Conservation (phyloP, 92 coral and sea anemone genomes). For the Porites lobata region DNA sequence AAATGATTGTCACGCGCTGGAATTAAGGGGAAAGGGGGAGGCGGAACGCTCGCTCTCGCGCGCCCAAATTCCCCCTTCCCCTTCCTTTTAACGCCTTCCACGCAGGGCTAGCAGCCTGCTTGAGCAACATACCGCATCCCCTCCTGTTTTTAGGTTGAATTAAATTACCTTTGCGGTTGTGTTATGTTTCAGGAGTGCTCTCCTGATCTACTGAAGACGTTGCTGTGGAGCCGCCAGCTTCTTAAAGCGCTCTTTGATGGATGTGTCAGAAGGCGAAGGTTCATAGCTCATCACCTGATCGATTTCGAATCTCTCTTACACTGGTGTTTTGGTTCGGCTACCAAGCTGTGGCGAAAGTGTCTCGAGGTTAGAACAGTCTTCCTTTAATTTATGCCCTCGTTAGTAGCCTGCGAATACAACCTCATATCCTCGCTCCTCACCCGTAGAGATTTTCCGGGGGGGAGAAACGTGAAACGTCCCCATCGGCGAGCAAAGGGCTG, state of each 20-base stretch:
- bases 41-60: too few relatives aligned
- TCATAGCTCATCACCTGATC: constrained; percentile 66
- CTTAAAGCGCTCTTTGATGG: constrained; percentile 61
- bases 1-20: too few relatives aligned
- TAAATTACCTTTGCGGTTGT: not conserved
- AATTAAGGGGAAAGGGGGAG: too few relatives aligned
- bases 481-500: too few relatives aligned
- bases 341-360: constrained; percentile 21
- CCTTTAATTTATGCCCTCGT: not conserved
- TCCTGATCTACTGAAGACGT: constrained; percentile 44
- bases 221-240: constrained; percentile 54
- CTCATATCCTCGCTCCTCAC: too few relatives aligned
- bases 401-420: too few relatives aligned
- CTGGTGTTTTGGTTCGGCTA: constrained; percentile 63
- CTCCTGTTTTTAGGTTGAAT: not conserved
- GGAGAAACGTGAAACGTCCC: too few relatives aligned
- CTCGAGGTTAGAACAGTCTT: not conserved
- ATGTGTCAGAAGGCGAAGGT: constrained; percentile 69
- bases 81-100: too few relatives aligned
- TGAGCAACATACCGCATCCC: too few relatives aligned
- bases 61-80: too few relatives aligned
- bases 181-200: constrained; percentile 40
- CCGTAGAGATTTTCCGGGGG: too few relatives aligned
- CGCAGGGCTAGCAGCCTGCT: too few relatives aligned
- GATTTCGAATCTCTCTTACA: constrained; percentile 52